These are phyloP conservation scores for Tribolium madens DNA, from an alignment of 1,140 invertebrate species.

Conservation along the genomic window DNA sequence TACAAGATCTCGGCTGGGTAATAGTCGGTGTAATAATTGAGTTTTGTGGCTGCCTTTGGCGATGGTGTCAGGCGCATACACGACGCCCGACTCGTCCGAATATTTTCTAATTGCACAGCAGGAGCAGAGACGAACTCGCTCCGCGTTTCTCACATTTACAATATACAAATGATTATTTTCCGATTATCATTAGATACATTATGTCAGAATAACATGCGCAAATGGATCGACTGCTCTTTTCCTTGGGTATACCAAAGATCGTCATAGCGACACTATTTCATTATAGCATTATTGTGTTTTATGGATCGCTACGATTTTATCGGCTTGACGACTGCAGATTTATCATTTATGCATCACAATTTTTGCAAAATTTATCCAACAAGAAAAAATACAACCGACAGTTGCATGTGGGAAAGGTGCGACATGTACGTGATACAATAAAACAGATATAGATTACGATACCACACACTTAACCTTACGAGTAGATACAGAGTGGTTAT, in stretches of 20 bases:
- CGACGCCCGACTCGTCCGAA: slow-evolving; percentile 9
- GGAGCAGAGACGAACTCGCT: slow-evolving; percentile 21
- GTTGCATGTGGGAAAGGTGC: too few species aligned
- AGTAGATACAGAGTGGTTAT: too few species aligned
- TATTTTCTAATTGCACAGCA: background rate
- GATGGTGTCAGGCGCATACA: slow-evolving; percentile 30
- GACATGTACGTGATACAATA: too few species aligned
- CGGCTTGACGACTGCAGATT: background rate
- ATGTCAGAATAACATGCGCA: slow-evolving; percentile 44
- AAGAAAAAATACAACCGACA: background rate
- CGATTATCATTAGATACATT: slow-evolving; percentile 18
- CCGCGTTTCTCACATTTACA: slow-evolving; percentile 31
- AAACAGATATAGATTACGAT: too few species aligned
- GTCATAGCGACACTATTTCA: slow-evolving; percentile 46
- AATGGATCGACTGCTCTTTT: slow-evolving; percentile 48
- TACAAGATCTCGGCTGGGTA: background rate
- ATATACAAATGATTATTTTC: slow-evolving; percentile 38
- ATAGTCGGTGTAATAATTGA: background rate
- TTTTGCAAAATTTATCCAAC: background rate
- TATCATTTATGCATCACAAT: background rate
- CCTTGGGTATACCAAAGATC: slow-evolving; percentile 26
- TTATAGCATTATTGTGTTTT: background rate
- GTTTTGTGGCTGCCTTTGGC: background rate
- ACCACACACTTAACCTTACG: too few species aligned
- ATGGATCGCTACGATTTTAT: slow-evolving; percentile 1